phyloP scores from a whole-genome alignment of 2,797 vertebrate species.

The Presbytis comata region DNA sequence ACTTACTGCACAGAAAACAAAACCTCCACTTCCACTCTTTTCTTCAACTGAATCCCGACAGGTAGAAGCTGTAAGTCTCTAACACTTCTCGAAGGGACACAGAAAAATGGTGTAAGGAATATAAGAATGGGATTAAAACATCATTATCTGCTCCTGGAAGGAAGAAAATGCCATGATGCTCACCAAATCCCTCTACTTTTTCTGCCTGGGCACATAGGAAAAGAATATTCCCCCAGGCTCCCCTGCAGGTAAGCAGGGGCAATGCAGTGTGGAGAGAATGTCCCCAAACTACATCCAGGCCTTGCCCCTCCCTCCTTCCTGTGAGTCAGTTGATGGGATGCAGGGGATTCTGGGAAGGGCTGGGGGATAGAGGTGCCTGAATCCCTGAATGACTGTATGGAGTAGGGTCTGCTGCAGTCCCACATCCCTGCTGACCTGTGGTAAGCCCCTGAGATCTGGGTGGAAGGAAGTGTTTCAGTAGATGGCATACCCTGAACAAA shows the following conservation, averaged over 20 bases:
- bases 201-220: not conserved
- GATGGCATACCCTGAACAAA: not conserved
- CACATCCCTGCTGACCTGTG: no score
- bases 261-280: not conserved
- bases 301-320: not conserved
- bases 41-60: not conserved
- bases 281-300: not conserved
- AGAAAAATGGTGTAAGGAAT: not conserved
- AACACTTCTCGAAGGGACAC: not conserved
- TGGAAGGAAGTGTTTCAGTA: not conserved
- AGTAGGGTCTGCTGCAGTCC: no score
- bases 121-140: not conserved
- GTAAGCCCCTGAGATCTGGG: not conserved
- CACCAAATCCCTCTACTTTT: not conserved
- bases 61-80: not conserved
- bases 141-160: not conserved
- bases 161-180: not conserved
- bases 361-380: not conserved
- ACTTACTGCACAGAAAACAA: conserved; percentile 28
- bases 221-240: not conserved
- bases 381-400: not conserved
- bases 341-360: not conserved
- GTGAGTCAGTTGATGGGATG: not conserved
- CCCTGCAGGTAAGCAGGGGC: not conserved
- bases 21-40: not conserved